These are phyloP conservation scores for Drosophila histrio DNA, from an alignment of 2,888 invertebrate species.

Conservation along the genomic window DNA sequence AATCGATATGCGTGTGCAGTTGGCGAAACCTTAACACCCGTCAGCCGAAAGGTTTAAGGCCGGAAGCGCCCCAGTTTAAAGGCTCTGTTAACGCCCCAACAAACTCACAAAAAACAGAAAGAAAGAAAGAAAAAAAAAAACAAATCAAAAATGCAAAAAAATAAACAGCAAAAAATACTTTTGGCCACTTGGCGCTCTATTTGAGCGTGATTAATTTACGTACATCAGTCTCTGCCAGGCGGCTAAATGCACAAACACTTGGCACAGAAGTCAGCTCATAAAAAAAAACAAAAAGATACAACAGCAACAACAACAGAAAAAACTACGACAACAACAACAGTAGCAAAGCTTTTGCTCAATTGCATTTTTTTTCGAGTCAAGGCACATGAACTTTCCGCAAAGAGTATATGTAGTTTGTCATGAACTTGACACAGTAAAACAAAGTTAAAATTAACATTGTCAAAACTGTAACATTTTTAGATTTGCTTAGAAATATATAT, in stretches of 20 bases:
- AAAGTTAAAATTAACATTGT: no score
- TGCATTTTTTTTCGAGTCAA: conserved; percentile 37
- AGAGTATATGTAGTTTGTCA: not conserved
- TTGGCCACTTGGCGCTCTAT: conserved; percentile 63
- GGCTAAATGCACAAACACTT: conserved; percentile 58
- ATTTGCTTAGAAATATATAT: no score
- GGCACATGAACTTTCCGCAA: not conserved
- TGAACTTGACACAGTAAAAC: not conserved
- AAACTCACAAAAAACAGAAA: conserved; percentile 2
- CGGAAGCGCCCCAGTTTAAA: conserved; percentile 64
- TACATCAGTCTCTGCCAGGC: conserved; percentile 66
- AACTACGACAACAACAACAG: no score
- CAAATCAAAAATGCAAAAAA: conserved; percentile 7
- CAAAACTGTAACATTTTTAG: no score
- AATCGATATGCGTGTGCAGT: conserved; percentile 74
- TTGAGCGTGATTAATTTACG: conserved; percentile 75
- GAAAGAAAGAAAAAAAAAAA: conserved; percentile 4
- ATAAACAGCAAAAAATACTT: conserved; percentile 13
- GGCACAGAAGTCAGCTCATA: conserved; percentile 47
- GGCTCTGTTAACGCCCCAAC: conserved; percentile 34
- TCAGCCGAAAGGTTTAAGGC: conserved; percentile 41
- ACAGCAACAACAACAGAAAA: not conserved
- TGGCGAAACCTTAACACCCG: conserved; percentile 51
- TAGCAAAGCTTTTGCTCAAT: conserved; percentile 42
- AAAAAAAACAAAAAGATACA: conserved; percentile 9